Evolutionary conservation across 2,797 vertebrate species (phyloP).

Genomic region (Lutjanus argentimaculatus): DNA sequence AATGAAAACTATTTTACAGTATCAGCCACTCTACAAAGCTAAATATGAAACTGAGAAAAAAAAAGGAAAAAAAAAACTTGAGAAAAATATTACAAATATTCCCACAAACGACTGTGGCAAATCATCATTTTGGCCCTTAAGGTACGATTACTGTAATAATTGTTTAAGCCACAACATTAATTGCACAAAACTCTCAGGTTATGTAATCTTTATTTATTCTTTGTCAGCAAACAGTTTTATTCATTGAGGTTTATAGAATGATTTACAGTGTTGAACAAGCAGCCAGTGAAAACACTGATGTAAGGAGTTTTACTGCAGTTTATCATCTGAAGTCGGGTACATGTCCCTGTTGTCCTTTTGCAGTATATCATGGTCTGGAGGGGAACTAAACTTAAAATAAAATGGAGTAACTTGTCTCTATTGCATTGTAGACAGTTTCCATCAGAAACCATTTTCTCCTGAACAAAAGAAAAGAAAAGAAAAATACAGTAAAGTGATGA

Average conservation of each 20-base stretch:
- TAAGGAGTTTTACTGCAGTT: conserved; percentile 1
- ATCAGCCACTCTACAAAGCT: neutral
- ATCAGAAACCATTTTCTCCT: neutral
- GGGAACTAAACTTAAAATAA: neutral
- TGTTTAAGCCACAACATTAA: neutral
- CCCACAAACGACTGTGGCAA: neutral
- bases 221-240: neutral
- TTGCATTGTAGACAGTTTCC: neutral
- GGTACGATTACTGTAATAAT: no score
- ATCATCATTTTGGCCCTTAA: neutral
- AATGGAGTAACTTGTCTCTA: neutral
- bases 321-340: neutral
- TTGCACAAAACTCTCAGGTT: neutral
- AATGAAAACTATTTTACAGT: neutral
- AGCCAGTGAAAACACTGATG: conserved; percentile 23
- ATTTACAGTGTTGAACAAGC: conserved; percentile 3
- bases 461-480: conserved; percentile 1
- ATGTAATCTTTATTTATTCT: neutral
- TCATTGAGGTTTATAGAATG: neutral
- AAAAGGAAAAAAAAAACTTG: no score
- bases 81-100: neutral
- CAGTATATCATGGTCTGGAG: neutral
- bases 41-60: neutral
- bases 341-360: neutral
- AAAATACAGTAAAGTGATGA: neutral